These are phyloP conservation scores for Numida meleagris DNA, from an alignment of 2,113 vertebrate species.

Conservation along the genomic window DNA sequence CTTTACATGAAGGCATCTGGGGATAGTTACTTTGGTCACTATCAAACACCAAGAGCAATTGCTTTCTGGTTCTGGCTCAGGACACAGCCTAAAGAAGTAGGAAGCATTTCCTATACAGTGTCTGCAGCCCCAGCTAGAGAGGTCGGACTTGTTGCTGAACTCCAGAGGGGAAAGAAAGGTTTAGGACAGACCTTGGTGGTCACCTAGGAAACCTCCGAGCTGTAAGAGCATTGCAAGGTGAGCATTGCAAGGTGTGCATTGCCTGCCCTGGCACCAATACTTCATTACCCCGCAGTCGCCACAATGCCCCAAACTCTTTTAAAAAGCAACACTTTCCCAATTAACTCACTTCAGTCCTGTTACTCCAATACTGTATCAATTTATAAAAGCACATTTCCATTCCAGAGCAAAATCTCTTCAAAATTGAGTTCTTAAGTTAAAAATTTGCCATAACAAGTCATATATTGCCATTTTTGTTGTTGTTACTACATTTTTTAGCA, in stretches of 20 bases:
- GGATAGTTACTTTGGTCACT: not conserved
- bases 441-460: not conserved
- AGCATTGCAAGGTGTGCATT: not conserved
- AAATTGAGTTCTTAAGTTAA: not conserved
- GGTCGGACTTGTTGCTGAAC: not conserved
- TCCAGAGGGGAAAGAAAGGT: not conserved
- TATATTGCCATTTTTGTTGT: not conserved
- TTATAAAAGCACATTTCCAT: not conserved
- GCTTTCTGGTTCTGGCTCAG: not conserved
- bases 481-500: not conserved
- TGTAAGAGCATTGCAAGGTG: not conserved
- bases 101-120: not conserved
- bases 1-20: not conserved
- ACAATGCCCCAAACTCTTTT: not conserved
- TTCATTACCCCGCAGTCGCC: not conserved
- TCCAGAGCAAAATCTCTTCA: not conserved
- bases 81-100: not conserved
- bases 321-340: not conserved
- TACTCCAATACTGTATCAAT: not conserved
- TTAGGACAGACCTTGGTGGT: not conserved
- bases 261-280: not conserved
- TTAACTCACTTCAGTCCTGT: not conserved
- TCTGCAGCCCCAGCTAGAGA: not conserved
- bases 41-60: not conserved
- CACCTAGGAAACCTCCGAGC: accelerated